Conservation (phyloP, 2,888 invertebrate genomes). For the Ctena decussata region DNA sequence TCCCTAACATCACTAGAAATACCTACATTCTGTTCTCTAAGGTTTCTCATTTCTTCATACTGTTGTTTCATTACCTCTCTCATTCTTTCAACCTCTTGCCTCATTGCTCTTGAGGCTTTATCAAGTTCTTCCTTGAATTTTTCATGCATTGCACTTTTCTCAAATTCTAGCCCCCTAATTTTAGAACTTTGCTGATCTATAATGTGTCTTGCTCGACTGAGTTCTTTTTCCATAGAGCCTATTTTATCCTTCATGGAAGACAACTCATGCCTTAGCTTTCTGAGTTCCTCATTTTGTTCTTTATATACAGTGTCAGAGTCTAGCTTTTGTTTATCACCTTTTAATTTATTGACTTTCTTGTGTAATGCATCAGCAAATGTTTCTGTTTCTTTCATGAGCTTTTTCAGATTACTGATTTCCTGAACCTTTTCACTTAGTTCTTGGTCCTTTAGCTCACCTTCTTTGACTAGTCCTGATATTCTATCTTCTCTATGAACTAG, state of each 20-base stretch:
- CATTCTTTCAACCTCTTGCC: conserved; percentile 79
- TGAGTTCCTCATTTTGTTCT: conserved; percentile 73
- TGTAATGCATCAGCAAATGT: conserved; percentile 74
- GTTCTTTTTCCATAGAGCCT: conserved; percentile 72
- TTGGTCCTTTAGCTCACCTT: conserved; percentile 69
- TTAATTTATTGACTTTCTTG: conserved; percentile 69
- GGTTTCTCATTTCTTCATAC: conserved; percentile 77
- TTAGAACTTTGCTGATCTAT: conserved; percentile 75
- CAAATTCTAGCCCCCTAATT: conserved; percentile 70
- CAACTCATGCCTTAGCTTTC: conserved; percentile 69
- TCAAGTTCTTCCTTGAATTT: conserved; percentile 77
- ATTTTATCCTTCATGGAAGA: conserved; percentile 71
- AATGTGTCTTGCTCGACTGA: conserved; percentile 67
- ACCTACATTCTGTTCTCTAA: conserved; percentile 76
- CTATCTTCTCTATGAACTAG: conserved; percentile 69
- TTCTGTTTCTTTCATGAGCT: conserved; percentile 75
- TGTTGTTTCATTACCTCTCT: conserved; percentile 81
- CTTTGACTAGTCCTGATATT: conserved; percentile 65
- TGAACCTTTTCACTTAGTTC: conserved; percentile 71
- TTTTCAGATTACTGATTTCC: conserved; percentile 74
- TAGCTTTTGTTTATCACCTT: conserved; percentile 66
- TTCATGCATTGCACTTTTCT: conserved; percentile 70
- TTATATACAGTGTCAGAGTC: conserved; percentile 68
- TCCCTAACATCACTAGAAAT: conserved; percentile 78
- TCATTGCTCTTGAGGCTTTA: conserved; percentile 75